Conservation (phyloP, 2,113 vertebrate species). For the Vidua macroura region DNA sequence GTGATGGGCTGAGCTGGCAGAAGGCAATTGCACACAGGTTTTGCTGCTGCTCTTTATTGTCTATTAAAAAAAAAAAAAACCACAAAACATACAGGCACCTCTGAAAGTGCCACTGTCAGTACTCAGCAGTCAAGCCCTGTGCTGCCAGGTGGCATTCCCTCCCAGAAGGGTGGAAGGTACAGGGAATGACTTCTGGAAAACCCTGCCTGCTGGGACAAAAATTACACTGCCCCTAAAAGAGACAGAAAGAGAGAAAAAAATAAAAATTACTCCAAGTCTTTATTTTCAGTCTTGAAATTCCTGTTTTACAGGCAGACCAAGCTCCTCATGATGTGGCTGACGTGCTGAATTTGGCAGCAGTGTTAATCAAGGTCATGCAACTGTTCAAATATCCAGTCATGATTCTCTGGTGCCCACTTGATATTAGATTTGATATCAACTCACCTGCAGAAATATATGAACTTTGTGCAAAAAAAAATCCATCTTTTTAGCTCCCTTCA, state of each 20-base stretch:
- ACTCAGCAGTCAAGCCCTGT: fast-evolving
- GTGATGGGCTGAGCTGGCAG: neutral
- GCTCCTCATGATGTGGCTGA: neutral
- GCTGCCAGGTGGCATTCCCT: fast-evolving
- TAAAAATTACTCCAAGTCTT: neutral
- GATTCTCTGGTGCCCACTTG: neutral
- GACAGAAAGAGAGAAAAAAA: neutral
- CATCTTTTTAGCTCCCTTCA: neutral
- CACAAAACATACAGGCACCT: neutral
- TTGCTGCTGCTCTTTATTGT: neutral
- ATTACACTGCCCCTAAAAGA: neutral
- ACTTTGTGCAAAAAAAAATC: neutral
- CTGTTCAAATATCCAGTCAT: neutral
- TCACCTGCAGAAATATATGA: neutral
- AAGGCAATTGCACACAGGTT: neutral
- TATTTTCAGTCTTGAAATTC: neutral
- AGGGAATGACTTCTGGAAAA: neutral
- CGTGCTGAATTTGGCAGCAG: neutral
- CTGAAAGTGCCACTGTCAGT: neutral
- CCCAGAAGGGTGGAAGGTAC: neutral
- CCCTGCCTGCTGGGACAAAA: neutral
- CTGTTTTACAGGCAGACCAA: neutral
- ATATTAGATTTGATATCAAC: neutral
- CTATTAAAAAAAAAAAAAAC: neutral
- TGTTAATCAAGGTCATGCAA: neutral